Evolutionary conservation across 2,113 vertebrate genomes (phyloP).

Genomic region (Ramphastos sulfuratus): DNA sequence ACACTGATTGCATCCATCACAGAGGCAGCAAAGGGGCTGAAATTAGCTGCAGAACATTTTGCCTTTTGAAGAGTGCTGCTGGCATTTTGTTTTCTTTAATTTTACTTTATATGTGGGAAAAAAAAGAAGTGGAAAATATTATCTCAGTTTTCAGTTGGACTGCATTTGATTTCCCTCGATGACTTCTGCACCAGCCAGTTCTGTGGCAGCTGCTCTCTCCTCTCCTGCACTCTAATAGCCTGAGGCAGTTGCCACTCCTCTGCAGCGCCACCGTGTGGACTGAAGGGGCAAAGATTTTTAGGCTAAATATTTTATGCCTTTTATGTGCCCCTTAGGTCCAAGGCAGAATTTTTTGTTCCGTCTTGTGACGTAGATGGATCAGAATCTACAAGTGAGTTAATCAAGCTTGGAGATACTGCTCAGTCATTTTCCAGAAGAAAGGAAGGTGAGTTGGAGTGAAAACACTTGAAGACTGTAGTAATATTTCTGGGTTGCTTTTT

Average conservation of each 20-base stretch:
- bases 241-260: background rate
- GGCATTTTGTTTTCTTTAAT: background rate
- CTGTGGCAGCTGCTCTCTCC: background rate
- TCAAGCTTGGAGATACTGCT: constrained; percentile 87
- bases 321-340: constrained; percentile 58
- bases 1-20: background rate
- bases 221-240: accelerated
- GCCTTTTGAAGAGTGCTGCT: background rate
- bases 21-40: background rate
- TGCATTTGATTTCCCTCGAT: background rate
- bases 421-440: constrained; percentile 81
- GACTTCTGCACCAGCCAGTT: background rate
- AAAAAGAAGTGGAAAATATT: background rate
- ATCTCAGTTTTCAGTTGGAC: background rate
- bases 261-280: constrained; percentile 49
- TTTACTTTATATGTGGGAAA: background rate
- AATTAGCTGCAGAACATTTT: background rate
- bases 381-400: constrained; percentile 84
- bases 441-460: constrained; percentile 74
- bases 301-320: background rate
- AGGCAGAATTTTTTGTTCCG: constrained; percentile 55
- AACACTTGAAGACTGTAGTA: background rate
- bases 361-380: constrained; percentile 78
- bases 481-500: background rate
- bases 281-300: background rate